phyloP scores from a whole-genome alignment of 1,140 invertebrate species.

The Scaptodrosophila lebanonensis region DNA sequence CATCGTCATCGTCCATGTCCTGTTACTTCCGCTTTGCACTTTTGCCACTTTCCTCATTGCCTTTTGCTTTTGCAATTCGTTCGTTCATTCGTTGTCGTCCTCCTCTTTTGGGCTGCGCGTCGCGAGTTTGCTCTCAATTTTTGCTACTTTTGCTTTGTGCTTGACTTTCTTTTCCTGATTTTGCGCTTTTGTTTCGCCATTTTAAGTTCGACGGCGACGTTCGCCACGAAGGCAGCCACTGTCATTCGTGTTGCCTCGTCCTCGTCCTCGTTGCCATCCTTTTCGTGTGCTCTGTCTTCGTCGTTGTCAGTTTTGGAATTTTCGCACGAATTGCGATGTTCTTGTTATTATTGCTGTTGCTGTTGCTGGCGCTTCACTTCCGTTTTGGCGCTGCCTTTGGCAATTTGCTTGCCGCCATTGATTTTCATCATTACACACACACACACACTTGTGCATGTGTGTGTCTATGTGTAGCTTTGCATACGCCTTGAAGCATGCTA shows the following conservation, averaged over 20 bases:
- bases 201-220: conserved; percentile 16
- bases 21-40: conserved; percentile 43
- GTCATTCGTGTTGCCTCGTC: conserved; percentile 14
- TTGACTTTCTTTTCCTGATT: conserved; percentile 55
- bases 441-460: not conserved
- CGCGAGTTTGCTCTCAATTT: conserved; percentile 67
- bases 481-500: conserved; percentile 25
- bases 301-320: conserved; percentile 38
- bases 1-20: conserved; percentile 16
- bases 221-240: not conserved
- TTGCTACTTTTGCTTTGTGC: conserved; percentile 64
- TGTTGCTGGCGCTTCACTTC: conserved; percentile 18
- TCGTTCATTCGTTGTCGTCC: conserved; percentile 28
- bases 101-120: conserved; percentile 9
- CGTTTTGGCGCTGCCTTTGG: conserved; percentile 28
- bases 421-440: conserved; percentile 34
- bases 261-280: not conserved
- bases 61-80: not conserved
- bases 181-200: conserved; percentile 55
- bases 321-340: conserved; percentile 30
- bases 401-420: conserved; percentile 50
- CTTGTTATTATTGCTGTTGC: not conserved
- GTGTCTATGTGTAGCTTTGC: not conserved
- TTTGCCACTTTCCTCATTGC: conserved; percentile 45
- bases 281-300: not conserved